These are phyloP conservation scores for Plecotus auritus DNA, from an alignment of 2,113 vertebrate genomes.

Conservation along the genomic window DNA sequence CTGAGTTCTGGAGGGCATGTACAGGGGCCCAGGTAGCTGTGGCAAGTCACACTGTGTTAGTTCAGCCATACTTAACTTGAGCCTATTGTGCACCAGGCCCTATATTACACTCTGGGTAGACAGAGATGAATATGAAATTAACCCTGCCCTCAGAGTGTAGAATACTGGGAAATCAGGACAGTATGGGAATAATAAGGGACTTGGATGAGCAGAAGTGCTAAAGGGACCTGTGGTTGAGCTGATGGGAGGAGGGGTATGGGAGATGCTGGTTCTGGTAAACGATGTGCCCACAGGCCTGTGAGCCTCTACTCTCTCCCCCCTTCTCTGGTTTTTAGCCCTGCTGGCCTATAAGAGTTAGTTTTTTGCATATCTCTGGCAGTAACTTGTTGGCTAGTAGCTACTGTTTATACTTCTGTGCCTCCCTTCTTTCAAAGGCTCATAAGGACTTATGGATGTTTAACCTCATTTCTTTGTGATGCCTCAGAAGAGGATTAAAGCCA, in stretches of 20 bases:
- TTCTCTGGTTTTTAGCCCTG: no score
- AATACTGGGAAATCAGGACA: background rate
- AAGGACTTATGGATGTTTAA: background rate
- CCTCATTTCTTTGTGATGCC: background rate
- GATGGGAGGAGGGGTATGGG: rapidly evolving
- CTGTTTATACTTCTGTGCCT: background rate
- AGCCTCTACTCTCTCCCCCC: background rate
- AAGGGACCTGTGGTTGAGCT: background rate
- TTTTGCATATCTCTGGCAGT: background rate
- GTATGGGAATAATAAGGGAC: background rate
- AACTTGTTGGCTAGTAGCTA: background rate
- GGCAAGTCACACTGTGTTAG: background rate
- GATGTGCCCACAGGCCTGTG: background rate
- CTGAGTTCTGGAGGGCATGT: background rate
- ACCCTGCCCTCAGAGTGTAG: background rate
- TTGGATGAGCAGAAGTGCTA: background rate
- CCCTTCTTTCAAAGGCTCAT: background rate
- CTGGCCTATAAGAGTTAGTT: background rate
- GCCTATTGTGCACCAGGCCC: background rate
- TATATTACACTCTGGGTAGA: background rate
- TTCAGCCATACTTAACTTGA: background rate
- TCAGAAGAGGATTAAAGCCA: background rate
- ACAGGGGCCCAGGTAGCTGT: background rate
- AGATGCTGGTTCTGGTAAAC: background rate
- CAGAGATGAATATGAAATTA: background rate